A percentile compares a stretch with the other conserved stretches of the same genome.
phyloP scores from a whole-genome alignment of 2,888 invertebrate genomes.

The Dastarcus helophoroides region DNA sequence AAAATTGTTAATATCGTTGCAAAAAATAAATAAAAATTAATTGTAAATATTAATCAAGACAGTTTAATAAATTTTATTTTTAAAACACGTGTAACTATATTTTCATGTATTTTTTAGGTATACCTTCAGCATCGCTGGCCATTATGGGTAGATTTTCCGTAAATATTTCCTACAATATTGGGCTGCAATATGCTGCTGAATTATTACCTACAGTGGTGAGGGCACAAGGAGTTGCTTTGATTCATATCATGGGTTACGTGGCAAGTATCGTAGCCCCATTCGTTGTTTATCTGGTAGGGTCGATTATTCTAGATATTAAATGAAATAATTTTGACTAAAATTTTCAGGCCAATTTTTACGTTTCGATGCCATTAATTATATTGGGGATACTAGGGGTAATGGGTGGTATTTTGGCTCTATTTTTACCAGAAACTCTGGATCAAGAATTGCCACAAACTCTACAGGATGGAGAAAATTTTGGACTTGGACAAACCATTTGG shows the following conservation, averaged over 20 bases:
- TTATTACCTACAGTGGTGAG: constrained; percentile 76
- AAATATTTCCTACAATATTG: constrained; percentile 83
- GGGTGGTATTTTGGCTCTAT: constrained; percentile 65
- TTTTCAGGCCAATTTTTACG: constrained; percentile 56
- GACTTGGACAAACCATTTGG: constrained; percentile 66
- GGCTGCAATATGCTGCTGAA: constrained; percentile 81
- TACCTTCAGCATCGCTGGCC: constrained; percentile 64
- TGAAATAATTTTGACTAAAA: no score
- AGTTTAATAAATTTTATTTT: no score
- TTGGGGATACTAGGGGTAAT: constrained; percentile 63
- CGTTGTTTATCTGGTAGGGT: constrained; percentile 65
- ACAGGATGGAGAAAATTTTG: constrained; percentile 78
- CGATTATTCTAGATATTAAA: no score
- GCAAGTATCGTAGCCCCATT: constrained; percentile 75
- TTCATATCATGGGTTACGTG: constrained; percentile 81
- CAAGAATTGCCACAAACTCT: constrained; percentile 78
- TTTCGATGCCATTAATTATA: constrained; percentile 63
- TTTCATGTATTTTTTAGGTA: constrained; percentile 42
- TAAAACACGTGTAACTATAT: no score
- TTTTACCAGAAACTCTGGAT: constrained; percentile 76
- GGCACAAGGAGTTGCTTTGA: constrained; percentile 75
- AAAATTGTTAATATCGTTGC: no score
- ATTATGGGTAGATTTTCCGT: constrained; percentile 76
- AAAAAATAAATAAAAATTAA: no score
- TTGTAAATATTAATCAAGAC: no score